Conservation (phyloP, 1,140 invertebrate species). For the Drosophila rufa region DNA sequence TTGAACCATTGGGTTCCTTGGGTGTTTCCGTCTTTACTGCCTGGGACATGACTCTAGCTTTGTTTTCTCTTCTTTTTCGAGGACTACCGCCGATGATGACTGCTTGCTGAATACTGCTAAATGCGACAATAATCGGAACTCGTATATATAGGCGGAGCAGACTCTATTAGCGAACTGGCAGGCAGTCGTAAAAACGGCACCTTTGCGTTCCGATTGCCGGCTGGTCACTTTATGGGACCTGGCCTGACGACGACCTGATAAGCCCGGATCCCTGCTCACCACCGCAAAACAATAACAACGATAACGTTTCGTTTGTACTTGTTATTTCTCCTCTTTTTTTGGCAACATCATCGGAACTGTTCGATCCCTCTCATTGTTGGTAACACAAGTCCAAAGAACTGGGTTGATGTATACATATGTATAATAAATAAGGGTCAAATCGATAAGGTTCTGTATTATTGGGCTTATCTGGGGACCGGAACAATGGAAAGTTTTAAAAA, state of each 20-base stretch:
- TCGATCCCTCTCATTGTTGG: conserved; percentile 1
- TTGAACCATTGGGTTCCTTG: conserved; percentile 24
- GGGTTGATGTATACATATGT: neutral
- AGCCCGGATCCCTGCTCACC: conserved; percentile 34
- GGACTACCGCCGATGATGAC: conserved; percentile 25
- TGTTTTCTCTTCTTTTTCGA: neutral
- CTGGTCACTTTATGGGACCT: conserved; percentile 65
- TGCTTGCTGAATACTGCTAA: conserved; percentile 48
- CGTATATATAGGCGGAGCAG: conserved; percentile 58
- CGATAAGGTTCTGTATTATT: conserved; percentile 19
- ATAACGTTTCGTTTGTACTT: conserved; percentile 45
- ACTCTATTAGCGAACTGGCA: conserved; percentile 29
- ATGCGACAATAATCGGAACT: conserved; percentile 24
- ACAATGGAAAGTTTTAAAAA: conserved; percentile 5
- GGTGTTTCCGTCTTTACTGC: conserved; percentile 38
- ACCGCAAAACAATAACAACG: conserved; percentile 52
- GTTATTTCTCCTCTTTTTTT: conserved; percentile 39
- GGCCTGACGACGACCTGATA: conserved; percentile 66
- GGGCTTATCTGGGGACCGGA: neutral
- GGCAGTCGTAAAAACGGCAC: conserved; percentile 68
- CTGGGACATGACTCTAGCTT: conserved; percentile 45
- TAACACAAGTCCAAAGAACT: conserved; percentile 17
- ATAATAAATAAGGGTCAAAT: conserved; percentile 22
- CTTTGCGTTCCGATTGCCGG: conserved; percentile 57
- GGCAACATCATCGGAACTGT: conserved; percentile 24